Conservation (phyloP, 2,113 vertebrate species). For the Maccullochella peelii region DNA sequence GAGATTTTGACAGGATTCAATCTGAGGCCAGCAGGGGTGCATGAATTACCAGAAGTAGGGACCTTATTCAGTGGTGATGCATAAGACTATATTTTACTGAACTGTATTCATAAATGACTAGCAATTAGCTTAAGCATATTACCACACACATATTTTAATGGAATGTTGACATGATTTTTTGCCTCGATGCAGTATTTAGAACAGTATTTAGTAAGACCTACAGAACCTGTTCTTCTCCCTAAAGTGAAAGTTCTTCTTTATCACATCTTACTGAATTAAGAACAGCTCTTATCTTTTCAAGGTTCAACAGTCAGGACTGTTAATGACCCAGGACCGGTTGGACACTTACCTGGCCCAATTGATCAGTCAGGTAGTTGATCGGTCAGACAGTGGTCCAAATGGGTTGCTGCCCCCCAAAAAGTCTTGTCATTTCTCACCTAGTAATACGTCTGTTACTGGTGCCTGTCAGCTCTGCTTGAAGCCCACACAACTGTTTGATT, state of each 20-base stretch:
- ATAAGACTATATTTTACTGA: slow-evolving; percentile 7
- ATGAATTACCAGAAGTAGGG: slow-evolving; percentile 18
- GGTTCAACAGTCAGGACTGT: not conserved
- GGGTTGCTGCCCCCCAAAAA: too few species aligned
- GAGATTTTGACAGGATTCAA: slow-evolving; percentile 29
- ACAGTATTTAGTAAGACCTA: not conserved
- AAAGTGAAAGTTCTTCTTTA: too few species aligned
- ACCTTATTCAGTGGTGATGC: not conserved
- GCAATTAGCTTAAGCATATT: not conserved
- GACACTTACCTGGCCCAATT: not conserved
- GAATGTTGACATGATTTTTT: not conserved
- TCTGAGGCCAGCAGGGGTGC: slow-evolving; percentile 20
- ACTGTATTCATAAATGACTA: not conserved
- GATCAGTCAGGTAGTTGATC: not conserved
- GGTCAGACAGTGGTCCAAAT: not conserved
- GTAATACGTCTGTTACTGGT: not conserved
- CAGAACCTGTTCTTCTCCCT: too few species aligned
- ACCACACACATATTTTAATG: not conserved
- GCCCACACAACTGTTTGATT: slow-evolving; percentile 3
- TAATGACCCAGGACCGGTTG: not conserved
- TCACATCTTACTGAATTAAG: not conserved
- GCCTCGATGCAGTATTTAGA: too few species aligned
- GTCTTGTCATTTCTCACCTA: not conserved
- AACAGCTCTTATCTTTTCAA: not conserved
- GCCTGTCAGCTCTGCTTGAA: not conserved